Conservation (phyloP, 2,113 vertebrate genomes). For the Telmatochromis sp. region DNA sequence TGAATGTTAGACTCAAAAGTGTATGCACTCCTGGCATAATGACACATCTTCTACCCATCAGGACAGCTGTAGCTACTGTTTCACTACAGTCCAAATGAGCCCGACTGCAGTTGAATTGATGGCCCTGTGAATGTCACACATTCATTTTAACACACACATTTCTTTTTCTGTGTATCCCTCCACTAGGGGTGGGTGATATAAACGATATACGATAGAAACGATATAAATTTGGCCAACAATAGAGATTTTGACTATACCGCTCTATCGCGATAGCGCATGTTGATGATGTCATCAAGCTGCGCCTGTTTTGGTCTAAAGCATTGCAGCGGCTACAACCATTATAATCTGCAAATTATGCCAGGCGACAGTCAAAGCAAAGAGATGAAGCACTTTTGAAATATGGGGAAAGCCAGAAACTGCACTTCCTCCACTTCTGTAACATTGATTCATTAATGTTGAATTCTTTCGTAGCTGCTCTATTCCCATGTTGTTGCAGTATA, state of each 20-base stretch:
- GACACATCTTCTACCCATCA: not conserved
- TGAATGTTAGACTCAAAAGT: not conserved
- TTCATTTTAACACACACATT: not conserved
- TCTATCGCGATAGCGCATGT: not conserved
- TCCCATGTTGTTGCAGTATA: too few relatives aligned
- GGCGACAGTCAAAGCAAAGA: not conserved
- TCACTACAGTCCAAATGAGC: not conserved
- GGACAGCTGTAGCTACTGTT: not conserved
- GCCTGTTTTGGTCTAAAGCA: not conserved
- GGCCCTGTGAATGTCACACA: not conserved
- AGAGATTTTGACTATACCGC: not conserved
- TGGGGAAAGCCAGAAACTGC: not conserved
- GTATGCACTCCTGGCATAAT: not conserved
- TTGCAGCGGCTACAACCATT: not conserved
- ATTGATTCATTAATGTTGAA: not conserved
- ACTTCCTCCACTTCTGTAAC: not conserved
- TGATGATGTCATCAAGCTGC: not conserved
- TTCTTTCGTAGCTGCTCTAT: too few relatives aligned
- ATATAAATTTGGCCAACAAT: not conserved
- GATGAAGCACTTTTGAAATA: not conserved
- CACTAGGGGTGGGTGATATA: not conserved
- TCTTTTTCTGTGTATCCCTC: not conserved
- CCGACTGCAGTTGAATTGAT: not conserved
- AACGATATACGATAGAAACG: not conserved
- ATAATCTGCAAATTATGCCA: not conserved